Base-by-base conservation (phyloP, 2,888 invertebrate genomes). In the Sesia apiformis region DNA sequence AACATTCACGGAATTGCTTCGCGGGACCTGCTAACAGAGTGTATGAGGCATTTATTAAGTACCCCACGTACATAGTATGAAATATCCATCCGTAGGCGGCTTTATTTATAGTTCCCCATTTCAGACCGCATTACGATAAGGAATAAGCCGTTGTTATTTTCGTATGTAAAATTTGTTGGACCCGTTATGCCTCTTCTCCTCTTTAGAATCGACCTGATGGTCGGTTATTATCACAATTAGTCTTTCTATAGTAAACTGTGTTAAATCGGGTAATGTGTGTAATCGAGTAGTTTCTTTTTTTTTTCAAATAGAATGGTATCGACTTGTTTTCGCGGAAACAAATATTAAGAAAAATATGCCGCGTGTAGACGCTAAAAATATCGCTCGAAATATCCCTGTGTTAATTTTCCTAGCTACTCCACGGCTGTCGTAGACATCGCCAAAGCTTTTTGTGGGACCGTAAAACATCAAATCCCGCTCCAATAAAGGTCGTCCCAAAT, bases 401-500 rank as follows among this genome's bases (percentile, higher is more conserved):
- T 7, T 40, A 40, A n/a, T 40, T 39, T 40, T 52, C 40, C 40
- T 40, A 40, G 52, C 52, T 39, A 40, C 7, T 23, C 50, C 39
- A 52, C 40, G 38, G 39, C 39, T 50, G 39, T 52, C 39, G 40
- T 0, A 39, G 52, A 40, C 7, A 40, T 49, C 38, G 51, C 8
- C 55, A 5, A 49, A 52, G 51, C 55, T 55, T 56, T 57, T 59
- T 55, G 57, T 51, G 58, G 49, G 58, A 57, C 65, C 65, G 58
- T 76, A 63, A 76, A 73, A 72, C 68, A 70, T 72, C 64, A 72
- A 74, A 75, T 73, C 66, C 67, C 66, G 63, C 60, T 61, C 59
- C 55, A 57, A 58, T 58, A 78, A 79, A 79, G 75, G 74, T 78
- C 70, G 65, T 60, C 67, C 68, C 58, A 64, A 77, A 76, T 73